These are phyloP conservation scores for Pyrrhia umbra DNA, from an alignment of 2,888 invertebrate genomes.

Conservation along the genomic window DNA sequence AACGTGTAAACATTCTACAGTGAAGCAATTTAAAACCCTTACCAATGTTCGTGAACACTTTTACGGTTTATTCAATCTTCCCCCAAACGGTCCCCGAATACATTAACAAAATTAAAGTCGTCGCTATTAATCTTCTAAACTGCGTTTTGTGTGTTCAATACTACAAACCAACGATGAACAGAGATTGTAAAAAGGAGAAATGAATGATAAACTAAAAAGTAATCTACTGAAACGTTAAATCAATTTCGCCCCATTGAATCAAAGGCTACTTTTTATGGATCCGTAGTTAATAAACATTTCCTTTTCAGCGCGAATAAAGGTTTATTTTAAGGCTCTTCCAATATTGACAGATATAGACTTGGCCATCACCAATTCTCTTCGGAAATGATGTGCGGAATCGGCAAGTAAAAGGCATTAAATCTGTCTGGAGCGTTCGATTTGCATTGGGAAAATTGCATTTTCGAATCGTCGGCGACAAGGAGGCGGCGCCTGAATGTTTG, in stretches of 20 bases:
- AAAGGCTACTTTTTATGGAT: constrained; percentile 33
- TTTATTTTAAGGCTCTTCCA: constrained; percentile 31
- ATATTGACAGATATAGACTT: constrained; percentile 62
- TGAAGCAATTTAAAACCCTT: constrained; percentile 55
- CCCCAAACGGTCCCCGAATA: not conserved
- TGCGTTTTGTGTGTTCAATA: constrained; percentile 2
- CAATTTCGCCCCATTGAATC: constrained; percentile 54
- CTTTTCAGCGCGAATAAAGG: constrained; percentile 17
- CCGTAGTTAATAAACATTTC: constrained; percentile 40
- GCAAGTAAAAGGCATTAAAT: constrained; percentile 88
- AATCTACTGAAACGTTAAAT: constrained; percentile 41
- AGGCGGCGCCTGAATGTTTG: constrained; percentile 79
- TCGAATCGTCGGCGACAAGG: constrained; percentile 80
- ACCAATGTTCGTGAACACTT: constrained; percentile 17
- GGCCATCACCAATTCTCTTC: constrained; percentile 74
- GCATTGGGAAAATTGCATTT: constrained; percentile 89
- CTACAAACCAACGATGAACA: constrained; percentile 18
- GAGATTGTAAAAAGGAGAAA: constrained; percentile 23
- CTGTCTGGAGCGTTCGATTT: constrained; percentile 87
- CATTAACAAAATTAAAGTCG: constrained; percentile 9
- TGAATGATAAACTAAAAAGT: constrained; percentile 44
- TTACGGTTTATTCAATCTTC: not conserved
- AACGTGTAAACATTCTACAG: constrained; percentile 60
- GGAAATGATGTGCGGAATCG: constrained; percentile 85
- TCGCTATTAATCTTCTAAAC: constrained; percentile 24